Evolutionary conservation across 1,140 invertebrate species (phyloP).

Genomic region (Nymphalis io): DNA sequence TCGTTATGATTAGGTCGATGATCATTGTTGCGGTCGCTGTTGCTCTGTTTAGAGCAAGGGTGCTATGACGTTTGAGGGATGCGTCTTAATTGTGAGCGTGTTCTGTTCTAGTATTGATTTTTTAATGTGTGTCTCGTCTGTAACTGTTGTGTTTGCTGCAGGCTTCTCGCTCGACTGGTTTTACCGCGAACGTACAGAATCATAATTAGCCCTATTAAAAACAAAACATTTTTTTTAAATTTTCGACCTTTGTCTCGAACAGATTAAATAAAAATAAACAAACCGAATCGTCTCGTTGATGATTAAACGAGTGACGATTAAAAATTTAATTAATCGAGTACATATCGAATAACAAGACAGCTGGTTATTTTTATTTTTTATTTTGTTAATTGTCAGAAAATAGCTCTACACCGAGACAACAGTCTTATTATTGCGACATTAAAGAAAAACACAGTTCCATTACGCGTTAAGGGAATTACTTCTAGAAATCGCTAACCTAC

Average conservation of each 20-base stretch:
- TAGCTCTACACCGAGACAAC: background rate
- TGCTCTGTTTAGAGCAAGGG: slow-evolving; percentile 49
- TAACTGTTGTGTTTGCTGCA: slow-evolving; percentile 36
- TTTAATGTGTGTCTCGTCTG: slow-evolving; percentile 66
- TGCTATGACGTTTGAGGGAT: slow-evolving; percentile 75
- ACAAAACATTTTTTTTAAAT: background rate
- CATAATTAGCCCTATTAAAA: slow-evolving; percentile 27
- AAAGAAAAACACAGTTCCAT: slow-evolving; percentile 41
- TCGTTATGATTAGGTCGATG: background rate
- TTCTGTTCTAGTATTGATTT: slow-evolving; percentile 73
- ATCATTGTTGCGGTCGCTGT: slow-evolving; percentile 31
- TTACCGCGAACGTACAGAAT: slow-evolving; percentile 35
- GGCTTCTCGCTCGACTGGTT: slow-evolving; percentile 33
- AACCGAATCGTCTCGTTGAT: background rate
- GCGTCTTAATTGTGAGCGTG: slow-evolving; percentile 74
- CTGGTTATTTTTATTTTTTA: background rate
- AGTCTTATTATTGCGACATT: slow-evolving; percentile 11
- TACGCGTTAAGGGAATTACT: slow-evolving; percentile 59
- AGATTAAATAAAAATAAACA: background rate
- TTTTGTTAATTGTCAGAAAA: background rate
- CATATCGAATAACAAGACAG: slow-evolving; percentile 5
- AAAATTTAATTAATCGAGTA: background rate
- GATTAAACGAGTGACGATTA: no score
- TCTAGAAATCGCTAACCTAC: slow-evolving; percentile 75
- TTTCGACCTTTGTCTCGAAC: background rate